Percentiles rank a stretch among this genome's conserved stretches.
Conservation (phyloP, 2,797 vertebrate species). For the Serranus cabrilla region DNA sequence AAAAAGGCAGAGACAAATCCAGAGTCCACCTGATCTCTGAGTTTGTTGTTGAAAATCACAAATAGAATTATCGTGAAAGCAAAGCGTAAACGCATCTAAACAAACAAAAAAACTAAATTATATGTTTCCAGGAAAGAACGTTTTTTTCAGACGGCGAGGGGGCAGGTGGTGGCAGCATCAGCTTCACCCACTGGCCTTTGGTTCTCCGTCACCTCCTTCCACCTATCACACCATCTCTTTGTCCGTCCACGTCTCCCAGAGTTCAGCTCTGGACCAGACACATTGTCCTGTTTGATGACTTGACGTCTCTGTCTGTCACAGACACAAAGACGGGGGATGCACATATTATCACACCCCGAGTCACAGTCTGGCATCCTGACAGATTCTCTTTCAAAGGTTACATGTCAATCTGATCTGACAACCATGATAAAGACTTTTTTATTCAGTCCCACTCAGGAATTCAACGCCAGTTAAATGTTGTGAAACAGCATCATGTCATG, state of each 20-base stretch:
- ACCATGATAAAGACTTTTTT: slow-evolving; percentile 64
- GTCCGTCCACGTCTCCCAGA: slow-evolving; percentile 60
- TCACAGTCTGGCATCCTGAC: slow-evolving; percentile 56
- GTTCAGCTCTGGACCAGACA: slow-evolving; percentile 50
- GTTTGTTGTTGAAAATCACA: background rate
- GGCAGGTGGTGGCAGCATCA: slow-evolving; percentile 41
- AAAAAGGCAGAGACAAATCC: background rate
- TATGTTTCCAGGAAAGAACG: background rate
- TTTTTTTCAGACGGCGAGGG: slow-evolving; percentile 15
- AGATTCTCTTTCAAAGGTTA: slow-evolving; percentile 64
- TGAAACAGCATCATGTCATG: background rate
- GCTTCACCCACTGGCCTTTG: slow-evolving; percentile 50
- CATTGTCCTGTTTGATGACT: slow-evolving; percentile 73
- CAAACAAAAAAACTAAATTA: background rate
- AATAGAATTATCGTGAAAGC: background rate
- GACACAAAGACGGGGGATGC: slow-evolving; percentile 49
- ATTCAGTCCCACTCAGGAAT: slow-evolving; percentile 21
- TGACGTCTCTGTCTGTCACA: slow-evolving; percentile 80
- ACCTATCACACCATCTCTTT: slow-evolving; percentile 67
- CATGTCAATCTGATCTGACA: slow-evolving; percentile 77
- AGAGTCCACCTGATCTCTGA: background rate
- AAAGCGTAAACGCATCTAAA: background rate
- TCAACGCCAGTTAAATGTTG: background rate
- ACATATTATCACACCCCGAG: slow-evolving; percentile 38
- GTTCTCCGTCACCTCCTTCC: slow-evolving; percentile 50